A percentile compares a stretch with the other conserved stretches of the same genome.
Conservation (phyloP, 2,797 vertebrate genomes). For the Acipenser ruthenus region DNA sequence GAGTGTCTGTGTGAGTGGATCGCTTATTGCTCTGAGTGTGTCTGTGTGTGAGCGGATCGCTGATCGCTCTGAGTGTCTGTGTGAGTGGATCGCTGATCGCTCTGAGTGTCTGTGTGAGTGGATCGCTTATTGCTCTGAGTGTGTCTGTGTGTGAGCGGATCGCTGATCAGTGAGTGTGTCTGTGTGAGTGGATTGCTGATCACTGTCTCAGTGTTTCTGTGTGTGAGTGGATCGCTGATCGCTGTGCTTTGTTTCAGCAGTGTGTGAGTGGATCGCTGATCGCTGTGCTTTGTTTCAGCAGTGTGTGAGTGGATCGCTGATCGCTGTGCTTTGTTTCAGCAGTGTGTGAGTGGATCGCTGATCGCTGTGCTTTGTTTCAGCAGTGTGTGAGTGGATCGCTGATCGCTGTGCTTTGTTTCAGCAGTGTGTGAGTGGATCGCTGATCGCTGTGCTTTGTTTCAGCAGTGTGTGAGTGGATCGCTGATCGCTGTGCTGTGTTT, state of each 20-base stretch:
- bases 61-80: conserved; percentile 1
- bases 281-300: conserved; percentile 44
- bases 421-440: conserved; percentile 28
- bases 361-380: conserved; percentile 27
- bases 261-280: conserved; percentile 3
- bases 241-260: conserved; percentile 38
- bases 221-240: background rate
- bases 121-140: conserved; percentile 13
- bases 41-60: no score
- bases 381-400: conserved; percentile 65
- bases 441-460: conserved; percentile 15
- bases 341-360: conserved; percentile 1
- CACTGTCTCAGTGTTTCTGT: no score
- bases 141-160: conserved; percentile 17
- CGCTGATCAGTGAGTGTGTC: no score
- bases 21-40: no score
- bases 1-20: no score
- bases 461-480: conserved; percentile 68
- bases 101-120: no score
- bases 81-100: no score
- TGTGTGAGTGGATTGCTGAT: no score
- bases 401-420: conserved; percentile 26
- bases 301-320: conserved; percentile 55
- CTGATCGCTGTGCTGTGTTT: conserved; percentile 10
- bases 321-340: conserved; percentile 38